phyloP scores from a whole-genome alignment of 2,888 invertebrate genomes.

The Adineta ricciae region DNA sequence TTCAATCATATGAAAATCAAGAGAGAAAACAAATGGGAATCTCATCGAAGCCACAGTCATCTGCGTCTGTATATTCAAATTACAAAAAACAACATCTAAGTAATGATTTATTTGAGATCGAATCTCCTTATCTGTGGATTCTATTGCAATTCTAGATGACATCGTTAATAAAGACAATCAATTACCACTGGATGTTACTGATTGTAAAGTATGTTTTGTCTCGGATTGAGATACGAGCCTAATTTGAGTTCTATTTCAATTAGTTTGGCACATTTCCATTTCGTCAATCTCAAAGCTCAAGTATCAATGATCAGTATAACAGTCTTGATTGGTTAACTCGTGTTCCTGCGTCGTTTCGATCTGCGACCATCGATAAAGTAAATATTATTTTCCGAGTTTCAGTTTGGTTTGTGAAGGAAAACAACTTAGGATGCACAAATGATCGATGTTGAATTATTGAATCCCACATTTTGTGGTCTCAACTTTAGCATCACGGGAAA shows the following conservation, averaged over 20 bases:
- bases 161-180: not conserved
- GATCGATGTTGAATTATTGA: not conserved
- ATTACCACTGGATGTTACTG: not conserved
- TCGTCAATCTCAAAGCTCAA: not conserved
- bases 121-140: no score
- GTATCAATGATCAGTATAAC: not conserved
- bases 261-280: constrained; percentile 5
- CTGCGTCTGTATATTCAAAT: not conserved
- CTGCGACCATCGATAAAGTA: not conserved
- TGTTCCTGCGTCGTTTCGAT: not conserved
- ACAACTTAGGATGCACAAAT: not conserved
- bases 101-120: no score
- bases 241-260: not conserved
- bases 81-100: not conserved
- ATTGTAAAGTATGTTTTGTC: not conserved
- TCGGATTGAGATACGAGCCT: no score
- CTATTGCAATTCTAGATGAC: not conserved
- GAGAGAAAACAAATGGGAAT: not conserved
- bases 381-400: not conserved
- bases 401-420: not conserved
- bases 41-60: not conserved
- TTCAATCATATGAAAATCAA: not conserved
- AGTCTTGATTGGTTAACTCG: not conserved
- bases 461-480: constrained; percentile 54
- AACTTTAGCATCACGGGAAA: constrained; percentile 78